Base-by-base conservation (phyloP, 2,113 vertebrate genomes). In the Pachypanchax playfairii region DNA sequence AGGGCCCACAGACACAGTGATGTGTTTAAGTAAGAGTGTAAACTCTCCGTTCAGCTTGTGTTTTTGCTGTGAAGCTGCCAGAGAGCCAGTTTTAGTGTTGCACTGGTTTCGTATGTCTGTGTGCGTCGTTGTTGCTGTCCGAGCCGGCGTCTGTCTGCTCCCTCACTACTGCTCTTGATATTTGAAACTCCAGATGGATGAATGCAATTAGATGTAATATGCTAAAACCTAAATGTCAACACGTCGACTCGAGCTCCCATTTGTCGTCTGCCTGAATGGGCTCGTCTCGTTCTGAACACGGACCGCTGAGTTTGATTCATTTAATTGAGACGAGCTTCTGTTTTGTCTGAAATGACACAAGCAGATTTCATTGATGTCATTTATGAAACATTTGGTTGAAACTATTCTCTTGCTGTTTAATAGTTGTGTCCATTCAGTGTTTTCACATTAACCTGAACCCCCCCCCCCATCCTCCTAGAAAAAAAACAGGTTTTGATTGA, bases 221-320 rank as follows among this genome's bases (percentile, higher is more conserved):
- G 50, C 67, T 70, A 54, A 62, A 71, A 82, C 65, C 63, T 29
- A 85, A 85, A 88, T 84, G 80, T 62, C 86, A 77, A 78, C 63
- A 77, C 54, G 33, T 60, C 47, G 65, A 56, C 71, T 76, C 75
- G 42, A 69, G 70, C 42, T 57, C 62, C 74, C 72, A 67, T 79
- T 80, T 79, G 66, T 65, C 49, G 46, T 77, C 65, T 79, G 82
- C 61, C 62, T 82, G 73, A 79, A 65, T 66, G 65, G 48, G 52
- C 67, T 77, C 62, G 20, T 77, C 61, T 69, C 60, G 21, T 35
- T 65, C 43, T 61, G 63, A 86, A 57, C 75, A 82, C 58, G 79
- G 79, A 50, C 81, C 75, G 78, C 75, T 81, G 77, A 68, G 61
- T 72, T 79, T 70, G 53, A 75, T 59, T 85, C 84, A 82, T 85